Base-by-base conservation (phyloP, 2,797 vertebrate genomes). In the Platyrinchus mystaceus region DNA sequence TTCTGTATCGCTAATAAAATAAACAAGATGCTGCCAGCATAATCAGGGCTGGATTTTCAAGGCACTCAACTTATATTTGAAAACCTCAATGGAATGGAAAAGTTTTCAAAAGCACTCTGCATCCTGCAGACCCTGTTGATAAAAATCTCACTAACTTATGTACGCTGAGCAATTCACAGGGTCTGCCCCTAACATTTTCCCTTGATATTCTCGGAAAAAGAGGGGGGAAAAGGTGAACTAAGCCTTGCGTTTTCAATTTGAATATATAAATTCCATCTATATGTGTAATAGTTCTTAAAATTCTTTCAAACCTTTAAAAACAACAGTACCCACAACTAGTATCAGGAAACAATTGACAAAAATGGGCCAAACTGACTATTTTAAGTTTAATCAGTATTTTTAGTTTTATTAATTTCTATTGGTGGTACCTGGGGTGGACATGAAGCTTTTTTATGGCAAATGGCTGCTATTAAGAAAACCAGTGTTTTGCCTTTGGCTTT, bases 31-130 rank as follows among this genome's bases (percentile, higher is more conserved):
- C 71, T 95, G 60, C 62, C 78, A 78, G 15, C 28, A n/a, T 73
- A 85, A 83, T 70, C 75, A 68, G 39, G n/a, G 24, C 34, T 92
- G 58, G 20, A 52, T 95, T 89, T 93, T 91, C 64, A 77, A 71
- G 53, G 24, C 58, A 17, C 10, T 89, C 46, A 66, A 43, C 6
- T 70, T 67, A 26, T 19, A 23, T 82, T 67, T 79, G 36, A 93
- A 82, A 87, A 32, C 8, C 7, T 86, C 66, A 93, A 36, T 43
- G 60, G 59, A 90, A 80, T 50, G 46, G 49, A 41, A 30, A 64
- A 56, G 10, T 87, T 92, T 83, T 79, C 78, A 90, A 89, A 80
- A 62, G 18, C 46, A 49, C 12, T 77, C 16, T 8, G 34, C 46
- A 34, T 83, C 23, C 41, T 83, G 36, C 14, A 82, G 77, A 22